Evolutionary conservation across 2,113 vertebrate genomes (phyloP), one percentile per base, ranked within the genome.

Genomic region (Perccottus glenii): DNA sequence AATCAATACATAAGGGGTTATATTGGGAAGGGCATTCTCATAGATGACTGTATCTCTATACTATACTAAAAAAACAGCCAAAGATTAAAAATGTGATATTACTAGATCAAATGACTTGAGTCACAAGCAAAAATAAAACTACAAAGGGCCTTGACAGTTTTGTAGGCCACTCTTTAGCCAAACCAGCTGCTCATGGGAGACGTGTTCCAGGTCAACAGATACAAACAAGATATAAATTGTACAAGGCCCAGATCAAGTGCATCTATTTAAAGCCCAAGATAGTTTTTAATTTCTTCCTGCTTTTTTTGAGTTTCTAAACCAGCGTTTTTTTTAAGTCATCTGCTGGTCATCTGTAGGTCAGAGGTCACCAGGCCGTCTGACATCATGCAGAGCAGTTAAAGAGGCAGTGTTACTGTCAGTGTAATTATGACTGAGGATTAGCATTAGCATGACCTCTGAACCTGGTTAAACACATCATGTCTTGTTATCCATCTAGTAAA

Each of bases 391-490:
- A 51, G 1, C 40, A 33, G 44, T 32, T n/a, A 15, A 38, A 66
- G 47, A 60, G 62, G 50, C 52, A 36, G 35, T 43, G 53, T 59
- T 64, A n/a, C 51, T 61, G 74, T 85, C 56, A 65, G 3, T 12
- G 53, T 82, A 79, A 85, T 84, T 45, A 44, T 67, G 65, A 82
- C n/a, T 14, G 46, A 56, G 40, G 76, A 77, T 78, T 60, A 67
- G 70, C 46, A 45, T 38, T 44, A 32, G 19, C 2, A 9, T 58
- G 71, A 77, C 60, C 72, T 85, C 64, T 69, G 52, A 78, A 66
- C 65, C 64, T 64, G 55, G 12, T 11, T 44, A 16, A 0, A 11
- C 38, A 40, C 38, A 40, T 40, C 12, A 46, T 46, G 44, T 40
- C 10, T 19, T 58, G 53, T 56, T 56, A 56, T 56, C 53, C 53